Evolutionary conservation across 2,797 vertebrate species (phyloP).

Genomic region (Malurus leucopterus): DNA sequence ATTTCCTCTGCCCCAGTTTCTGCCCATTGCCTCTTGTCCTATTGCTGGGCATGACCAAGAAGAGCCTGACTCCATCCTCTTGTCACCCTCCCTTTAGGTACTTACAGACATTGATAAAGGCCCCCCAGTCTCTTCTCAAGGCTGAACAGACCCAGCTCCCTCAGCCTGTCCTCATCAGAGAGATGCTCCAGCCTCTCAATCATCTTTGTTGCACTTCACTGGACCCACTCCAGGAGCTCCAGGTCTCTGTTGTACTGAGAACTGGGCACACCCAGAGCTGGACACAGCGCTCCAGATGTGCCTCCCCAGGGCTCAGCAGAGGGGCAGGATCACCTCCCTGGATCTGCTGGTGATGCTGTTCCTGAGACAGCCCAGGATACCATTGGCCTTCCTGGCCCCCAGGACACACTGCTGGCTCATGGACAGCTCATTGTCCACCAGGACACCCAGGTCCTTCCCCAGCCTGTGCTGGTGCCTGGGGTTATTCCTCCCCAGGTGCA

Average conservation of each 20-base stretch:
- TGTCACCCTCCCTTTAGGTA: not conserved
- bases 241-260: not conserved
- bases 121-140: not conserved
- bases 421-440: not conserved
- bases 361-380: not conserved
- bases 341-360: not conserved
- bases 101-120: not conserved
- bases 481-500: not conserved
- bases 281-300: not conserved
- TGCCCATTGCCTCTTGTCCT: not conserved
- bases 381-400: not conserved
- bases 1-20: not conserved
- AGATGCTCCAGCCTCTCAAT: not conserved
- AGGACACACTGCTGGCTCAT: not conserved
- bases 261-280: not conserved
- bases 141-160: not conserved
- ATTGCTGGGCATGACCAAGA: rapidly evolving
- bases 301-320: not conserved
- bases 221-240: not conserved
- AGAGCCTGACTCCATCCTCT: not conserved
- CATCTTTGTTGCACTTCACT: not conserved
- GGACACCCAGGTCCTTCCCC: not conserved
- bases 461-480: not conserved
- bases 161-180: not conserved
- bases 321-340: not conserved